Conservation (phyloP, 2,113 vertebrate species). For the Pluvianellus socialis region DNA sequence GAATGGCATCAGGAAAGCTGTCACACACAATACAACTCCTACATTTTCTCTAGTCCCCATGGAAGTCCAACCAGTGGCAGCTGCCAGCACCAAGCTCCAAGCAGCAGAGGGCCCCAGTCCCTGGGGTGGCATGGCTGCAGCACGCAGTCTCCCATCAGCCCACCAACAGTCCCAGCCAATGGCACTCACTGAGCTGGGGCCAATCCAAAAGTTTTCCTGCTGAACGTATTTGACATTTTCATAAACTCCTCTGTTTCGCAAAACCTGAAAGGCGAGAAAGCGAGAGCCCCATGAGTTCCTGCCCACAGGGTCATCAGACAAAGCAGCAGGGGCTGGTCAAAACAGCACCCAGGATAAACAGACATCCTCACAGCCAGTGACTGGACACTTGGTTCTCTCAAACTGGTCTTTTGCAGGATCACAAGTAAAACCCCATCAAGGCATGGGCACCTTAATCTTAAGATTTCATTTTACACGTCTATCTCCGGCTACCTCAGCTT, state of each 20-base stretch:
- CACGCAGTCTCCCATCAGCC: background rate
- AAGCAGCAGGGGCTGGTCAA: background rate
- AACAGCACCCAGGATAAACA: background rate
- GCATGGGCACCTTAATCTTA: background rate
- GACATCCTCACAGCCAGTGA: background rate
- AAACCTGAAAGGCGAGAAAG: conserved; percentile 79
- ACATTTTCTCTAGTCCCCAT: background rate
- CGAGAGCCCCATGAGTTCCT: background rate
- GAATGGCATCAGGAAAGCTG: background rate
- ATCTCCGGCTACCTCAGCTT: background rate
- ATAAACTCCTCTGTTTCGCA: conserved; percentile 96
- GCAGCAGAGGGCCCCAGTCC: background rate
- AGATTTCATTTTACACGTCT: background rate
- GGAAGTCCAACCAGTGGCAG: background rate
- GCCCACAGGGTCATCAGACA: background rate
- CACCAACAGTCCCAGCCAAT: background rate
- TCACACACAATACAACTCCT: background rate
- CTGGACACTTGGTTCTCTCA: background rate
- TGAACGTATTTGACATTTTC: conserved; percentile 98
- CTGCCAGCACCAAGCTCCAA: background rate
- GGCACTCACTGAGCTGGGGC: conserved; percentile 91
- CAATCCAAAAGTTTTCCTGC: conserved; percentile 99
- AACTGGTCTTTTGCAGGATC: background rate
- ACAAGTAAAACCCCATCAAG: background rate
- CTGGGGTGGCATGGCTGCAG: background rate